Evolutionary conservation across 2,113 vertebrate genomes (phyloP), one percentile per base, ranked within the genome.

Genomic region (Protobothrops mucrosquamatus): DNA sequence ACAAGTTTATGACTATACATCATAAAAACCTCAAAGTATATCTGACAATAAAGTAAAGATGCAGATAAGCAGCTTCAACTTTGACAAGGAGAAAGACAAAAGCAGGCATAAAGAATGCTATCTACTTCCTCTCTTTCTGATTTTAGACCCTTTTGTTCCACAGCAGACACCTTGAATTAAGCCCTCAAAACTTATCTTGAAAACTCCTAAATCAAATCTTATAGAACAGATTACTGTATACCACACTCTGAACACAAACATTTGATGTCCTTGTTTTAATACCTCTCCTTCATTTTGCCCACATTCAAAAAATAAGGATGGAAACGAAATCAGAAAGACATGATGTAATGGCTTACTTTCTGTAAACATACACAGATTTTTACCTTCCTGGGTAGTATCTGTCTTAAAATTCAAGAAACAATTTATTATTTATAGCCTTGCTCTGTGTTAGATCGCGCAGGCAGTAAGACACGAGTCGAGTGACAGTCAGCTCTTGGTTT

Each of bases 51-150:
- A 93, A 91, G 26, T 69, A 85, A 20, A 64, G 64, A 43, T 34
- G 12, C 29, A 69, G 69, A 26, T 46, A 39, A 89, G 95, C 22
- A 92, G 59, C 23, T 89, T 11, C 94, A 87, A 69, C 12, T 46
- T 86, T 46, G 34, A 2, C 91, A 26, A 55, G 93, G 39, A 85
- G 55, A 89, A 91, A 74, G n/a, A 11, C 22, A 61, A 85, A 61
- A 93, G 2, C 0, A 93, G 0, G 81, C 20, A 56, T 87, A 90
- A 46, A 90, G 15, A 2, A 93, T 26, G 7, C 9, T 51, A 20
- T 39, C 56, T 90, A 3, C 2, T 64, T 91, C 51, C 34, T 74
- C 52, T 69, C 4, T 91, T 74, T 43, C 26, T 69, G 48, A 0
- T 86, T 87, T 57, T 57, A 64, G 57, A 10, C 20, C 48, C 39